A percentile compares a stretch with the other conserved stretches of the same genome.
These are phyloP conservation scores for Cheilinus undulatus DNA, from an alignment of 2,113 vertebrate species.

Conservation along the genomic window DNA sequence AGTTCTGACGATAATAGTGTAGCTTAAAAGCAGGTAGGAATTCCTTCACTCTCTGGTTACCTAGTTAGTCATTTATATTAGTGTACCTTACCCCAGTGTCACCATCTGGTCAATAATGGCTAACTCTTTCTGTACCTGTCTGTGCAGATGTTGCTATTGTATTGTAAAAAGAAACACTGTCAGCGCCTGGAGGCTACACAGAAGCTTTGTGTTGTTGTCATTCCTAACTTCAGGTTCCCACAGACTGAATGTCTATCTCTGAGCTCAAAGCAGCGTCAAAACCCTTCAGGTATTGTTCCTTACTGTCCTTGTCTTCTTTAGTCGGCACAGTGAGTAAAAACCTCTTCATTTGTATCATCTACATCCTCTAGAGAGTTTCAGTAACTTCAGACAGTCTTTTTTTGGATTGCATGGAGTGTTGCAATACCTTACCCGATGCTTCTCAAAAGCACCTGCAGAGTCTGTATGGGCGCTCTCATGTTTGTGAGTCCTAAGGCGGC, in stretches of 20 bases:
- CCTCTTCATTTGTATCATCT: neutral
- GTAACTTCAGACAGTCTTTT: neutral
- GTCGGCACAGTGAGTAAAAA: neutral
- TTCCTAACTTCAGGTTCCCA: conserved; percentile 1
- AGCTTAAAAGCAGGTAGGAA: no score
- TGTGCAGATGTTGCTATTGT: neutral
- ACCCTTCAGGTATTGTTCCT: neutral
- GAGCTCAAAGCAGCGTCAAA: neutral
- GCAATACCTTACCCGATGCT: conserved; percentile 54
- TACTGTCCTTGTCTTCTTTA: neutral
- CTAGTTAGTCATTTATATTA: no score
- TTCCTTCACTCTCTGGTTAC: no score
- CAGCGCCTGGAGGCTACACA: conserved; percentile 1
- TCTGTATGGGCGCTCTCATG: neutral
- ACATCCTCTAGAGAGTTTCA: no score
- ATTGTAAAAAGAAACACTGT: neutral
- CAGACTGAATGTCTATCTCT: neutral
- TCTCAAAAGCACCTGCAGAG: conserved; percentile 15
- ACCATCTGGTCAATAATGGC: neutral
- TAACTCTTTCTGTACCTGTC: neutral
- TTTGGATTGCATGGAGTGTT: neutral
- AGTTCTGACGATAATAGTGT: no score
- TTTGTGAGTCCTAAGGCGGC: neutral
- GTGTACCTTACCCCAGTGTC: no score
- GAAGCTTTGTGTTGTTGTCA: neutral